Conservation (phyloP, 2,797 vertebrate species). For the Heterohyrax brucei region DNA sequence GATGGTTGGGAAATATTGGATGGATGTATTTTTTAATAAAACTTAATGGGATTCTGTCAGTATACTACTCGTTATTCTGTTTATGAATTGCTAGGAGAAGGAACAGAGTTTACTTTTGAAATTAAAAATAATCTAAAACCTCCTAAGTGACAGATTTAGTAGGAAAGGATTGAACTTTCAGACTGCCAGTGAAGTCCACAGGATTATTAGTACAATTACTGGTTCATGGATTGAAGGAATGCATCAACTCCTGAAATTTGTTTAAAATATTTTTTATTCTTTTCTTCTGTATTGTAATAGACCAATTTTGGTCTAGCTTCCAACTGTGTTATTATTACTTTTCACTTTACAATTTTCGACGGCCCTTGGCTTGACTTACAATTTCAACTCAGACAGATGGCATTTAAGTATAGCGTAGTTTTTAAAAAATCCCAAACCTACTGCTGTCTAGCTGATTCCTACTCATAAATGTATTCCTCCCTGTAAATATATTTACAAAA, state of each 20-base stretch:
- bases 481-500: background rate
- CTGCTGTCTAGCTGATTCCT: too few relatives aligned
- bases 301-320: background rate
- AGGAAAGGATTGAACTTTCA: slow-evolving; percentile 25
- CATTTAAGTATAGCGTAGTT: background rate
- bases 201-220: background rate
- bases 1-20: background rate
- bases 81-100: slow-evolving; percentile 34
- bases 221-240: background rate
- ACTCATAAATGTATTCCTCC: too few relatives aligned
- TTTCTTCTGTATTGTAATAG: background rate
- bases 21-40: slow-evolving; percentile 21
- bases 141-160: background rate
- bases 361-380: background rate
- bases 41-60: slow-evolving; percentile 5
- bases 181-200: background rate
- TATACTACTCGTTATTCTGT: background rate
- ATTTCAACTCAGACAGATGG: background rate
- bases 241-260: background rate
- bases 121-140: background rate
- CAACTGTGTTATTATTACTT: slow-evolving; percentile 8
- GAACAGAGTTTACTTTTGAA: slow-evolving; percentile 14
- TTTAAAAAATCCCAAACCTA: too few relatives aligned
- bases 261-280: background rate
- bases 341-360: slow-evolving; percentile 23